Evolutionary conservation across 2,113 vertebrate genomes (phyloP).

Genomic region (Protobothrops flavoviridis): DNA sequence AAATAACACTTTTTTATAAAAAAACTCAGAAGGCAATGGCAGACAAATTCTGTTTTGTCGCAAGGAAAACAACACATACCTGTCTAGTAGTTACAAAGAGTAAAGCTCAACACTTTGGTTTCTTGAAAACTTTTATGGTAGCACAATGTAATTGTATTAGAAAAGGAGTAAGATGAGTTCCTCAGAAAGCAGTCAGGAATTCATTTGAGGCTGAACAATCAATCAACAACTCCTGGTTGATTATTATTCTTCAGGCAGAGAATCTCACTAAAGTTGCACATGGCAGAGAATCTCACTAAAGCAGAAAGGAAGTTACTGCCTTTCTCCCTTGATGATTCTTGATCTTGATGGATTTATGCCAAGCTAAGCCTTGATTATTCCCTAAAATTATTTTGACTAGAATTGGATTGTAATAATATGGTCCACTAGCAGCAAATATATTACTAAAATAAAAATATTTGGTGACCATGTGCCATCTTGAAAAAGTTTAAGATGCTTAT

Average conservation of each 20-base stretch:
- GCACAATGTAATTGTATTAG: rapidly evolving
- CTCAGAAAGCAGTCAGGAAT: background rate
- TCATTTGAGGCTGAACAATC: background rate
- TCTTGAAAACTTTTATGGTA: background rate
- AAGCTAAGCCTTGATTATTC: background rate
- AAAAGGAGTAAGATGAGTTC: background rate
- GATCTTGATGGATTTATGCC: background rate
- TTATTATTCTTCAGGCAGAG: background rate
- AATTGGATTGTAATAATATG: background rate
- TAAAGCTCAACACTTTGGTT: background rate
- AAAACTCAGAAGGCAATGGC: background rate
- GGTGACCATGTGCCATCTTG: background rate
- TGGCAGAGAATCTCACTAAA: rapidly evolving
- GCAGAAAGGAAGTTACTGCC: background rate
- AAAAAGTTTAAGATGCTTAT: background rate
- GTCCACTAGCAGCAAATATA: background rate
- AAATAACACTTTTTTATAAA: background rate
- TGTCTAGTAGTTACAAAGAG: background rate
- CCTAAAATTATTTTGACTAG: background rate
- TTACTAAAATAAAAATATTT: background rate
- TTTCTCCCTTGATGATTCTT: background rate
- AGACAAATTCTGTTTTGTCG: background rate
- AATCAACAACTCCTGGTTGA: background rate
- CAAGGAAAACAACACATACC: background rate
- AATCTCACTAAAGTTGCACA: background rate